Evolutionary conservation across 2,888 invertebrate genomes (phyloP).

Genomic region (Drosophila histrio): DNA sequence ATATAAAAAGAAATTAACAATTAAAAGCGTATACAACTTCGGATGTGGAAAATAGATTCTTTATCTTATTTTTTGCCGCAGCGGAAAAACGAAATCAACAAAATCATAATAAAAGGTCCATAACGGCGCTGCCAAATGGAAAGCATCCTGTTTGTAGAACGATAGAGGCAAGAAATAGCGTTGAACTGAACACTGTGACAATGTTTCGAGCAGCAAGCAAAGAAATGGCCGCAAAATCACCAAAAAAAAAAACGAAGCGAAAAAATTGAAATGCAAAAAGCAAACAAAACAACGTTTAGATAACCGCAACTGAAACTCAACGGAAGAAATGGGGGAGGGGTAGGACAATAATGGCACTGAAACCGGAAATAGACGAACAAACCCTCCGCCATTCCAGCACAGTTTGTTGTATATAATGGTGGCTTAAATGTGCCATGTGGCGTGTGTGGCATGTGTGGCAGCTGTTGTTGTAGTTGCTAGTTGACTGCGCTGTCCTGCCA

Average conservation of each 20-base stretch:
- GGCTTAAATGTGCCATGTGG: conserved; percentile 63
- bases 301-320: conserved; percentile 48
- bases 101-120: conserved; percentile 73
- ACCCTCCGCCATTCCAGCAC: conserved; percentile 8
- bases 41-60: conserved; percentile 2
- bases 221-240: conserved; percentile 9
- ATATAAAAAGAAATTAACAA: not conserved
- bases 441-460: conserved; percentile 19
- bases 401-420: conserved; percentile 36
- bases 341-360: conserved; percentile 56
- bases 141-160: conserved; percentile 18
- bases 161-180: not conserved
- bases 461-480: not conserved
- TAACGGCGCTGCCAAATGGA: conserved; percentile 54
- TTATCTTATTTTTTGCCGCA: conserved; percentile 12
- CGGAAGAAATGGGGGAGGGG: not conserved
- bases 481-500: conserved; percentile 26
- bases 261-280: conserved; percentile 67
- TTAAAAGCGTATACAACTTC: conserved; percentile 26
- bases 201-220: conserved; percentile 17
- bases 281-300: conserved; percentile 66
- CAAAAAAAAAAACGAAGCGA: conserved; percentile 1
- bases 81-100: conserved; percentile 70
- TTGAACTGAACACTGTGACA: conserved; percentile 25
- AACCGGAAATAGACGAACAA: conserved; percentile 70